Evolutionary conservation across 2,888 invertebrate species (phyloP).

Genomic region (Hemistola chrysoprasaria): DNA sequence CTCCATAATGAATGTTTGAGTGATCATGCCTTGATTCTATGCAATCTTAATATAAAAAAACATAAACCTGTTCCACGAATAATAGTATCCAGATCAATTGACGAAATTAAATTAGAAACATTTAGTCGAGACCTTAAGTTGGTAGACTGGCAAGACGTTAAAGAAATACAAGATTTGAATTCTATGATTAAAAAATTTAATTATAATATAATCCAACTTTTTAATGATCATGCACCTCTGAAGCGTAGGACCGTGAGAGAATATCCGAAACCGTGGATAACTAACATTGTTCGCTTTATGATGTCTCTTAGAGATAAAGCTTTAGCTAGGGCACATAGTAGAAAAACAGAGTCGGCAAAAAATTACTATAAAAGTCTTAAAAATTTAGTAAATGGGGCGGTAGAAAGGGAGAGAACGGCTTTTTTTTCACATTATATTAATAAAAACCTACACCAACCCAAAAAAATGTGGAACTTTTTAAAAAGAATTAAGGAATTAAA

Average conservation of each 20-base stretch:
- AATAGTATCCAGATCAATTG: not conserved
- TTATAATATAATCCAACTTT: not conserved
- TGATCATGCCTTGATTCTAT: not conserved
- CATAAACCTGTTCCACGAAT: not conserved
- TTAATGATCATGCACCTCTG: not conserved
- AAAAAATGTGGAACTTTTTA: slow-evolving; percentile 1
- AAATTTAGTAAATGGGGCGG: not conserved
- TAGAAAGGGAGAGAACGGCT: slow-evolving; percentile 1
- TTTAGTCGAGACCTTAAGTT: not conserved
- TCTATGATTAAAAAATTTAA: not conserved
- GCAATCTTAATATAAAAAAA: slow-evolving; percentile 1
- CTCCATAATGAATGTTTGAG: not conserved
- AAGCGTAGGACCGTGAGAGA: not conserved
- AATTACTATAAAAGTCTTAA: slow-evolving; percentile 2
- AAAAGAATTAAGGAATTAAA: not conserved
- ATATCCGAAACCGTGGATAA: slow-evolving; percentile 1
- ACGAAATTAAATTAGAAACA: not conserved
- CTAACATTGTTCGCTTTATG: slow-evolving; percentile 1
- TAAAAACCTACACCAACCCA: slow-evolving; percentile 1
- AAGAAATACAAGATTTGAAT: not conserved
- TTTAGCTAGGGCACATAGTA: not conserved
- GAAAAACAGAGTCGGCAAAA: not conserved
- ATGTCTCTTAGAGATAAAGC: slow-evolving; percentile 3
- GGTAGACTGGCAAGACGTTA: not conserved
- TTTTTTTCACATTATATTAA: slow-evolving; percentile 4